Conservation (phyloP, 2,797 vertebrate species). For the Enteromius fasciolatus region DNA sequence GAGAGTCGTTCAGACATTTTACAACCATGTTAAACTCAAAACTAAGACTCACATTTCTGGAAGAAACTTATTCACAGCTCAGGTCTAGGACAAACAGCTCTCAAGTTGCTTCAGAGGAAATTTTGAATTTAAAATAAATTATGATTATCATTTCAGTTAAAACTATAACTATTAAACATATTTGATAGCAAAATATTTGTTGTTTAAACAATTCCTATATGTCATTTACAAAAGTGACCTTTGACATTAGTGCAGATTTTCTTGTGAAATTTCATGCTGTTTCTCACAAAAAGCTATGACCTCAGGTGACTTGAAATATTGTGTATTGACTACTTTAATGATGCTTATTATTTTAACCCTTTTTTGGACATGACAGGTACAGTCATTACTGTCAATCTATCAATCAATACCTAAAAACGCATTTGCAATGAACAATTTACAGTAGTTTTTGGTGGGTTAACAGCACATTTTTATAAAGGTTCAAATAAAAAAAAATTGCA, state of each 20-base stretch:
- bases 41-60: not conserved
- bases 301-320: too few relatives aligned
- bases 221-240: too few relatives aligned
- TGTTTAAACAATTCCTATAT: too few relatives aligned
- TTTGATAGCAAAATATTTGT: too few relatives aligned
- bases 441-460: not conserved
- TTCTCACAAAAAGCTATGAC: too few relatives aligned
- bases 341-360: too few relatives aligned
- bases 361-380: not conserved
- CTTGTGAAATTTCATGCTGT: too few relatives aligned
- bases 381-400: not conserved
- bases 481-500: not conserved
- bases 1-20: conserved; percentile 6
- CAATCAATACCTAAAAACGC: too few relatives aligned
- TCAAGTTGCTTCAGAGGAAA: not conserved
- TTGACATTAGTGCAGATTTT: not conserved
- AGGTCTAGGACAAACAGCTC: not conserved
- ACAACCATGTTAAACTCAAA: not conserved
- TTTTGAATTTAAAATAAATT: not conserved
- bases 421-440: not conserved
- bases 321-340: not conserved
- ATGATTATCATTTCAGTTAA: not conserved
- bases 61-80: not conserved
- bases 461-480: not conserved
- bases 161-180: not conserved